Conservation (phyloP, 2,888 invertebrate genomes). For the Alcis repandata region DNA sequence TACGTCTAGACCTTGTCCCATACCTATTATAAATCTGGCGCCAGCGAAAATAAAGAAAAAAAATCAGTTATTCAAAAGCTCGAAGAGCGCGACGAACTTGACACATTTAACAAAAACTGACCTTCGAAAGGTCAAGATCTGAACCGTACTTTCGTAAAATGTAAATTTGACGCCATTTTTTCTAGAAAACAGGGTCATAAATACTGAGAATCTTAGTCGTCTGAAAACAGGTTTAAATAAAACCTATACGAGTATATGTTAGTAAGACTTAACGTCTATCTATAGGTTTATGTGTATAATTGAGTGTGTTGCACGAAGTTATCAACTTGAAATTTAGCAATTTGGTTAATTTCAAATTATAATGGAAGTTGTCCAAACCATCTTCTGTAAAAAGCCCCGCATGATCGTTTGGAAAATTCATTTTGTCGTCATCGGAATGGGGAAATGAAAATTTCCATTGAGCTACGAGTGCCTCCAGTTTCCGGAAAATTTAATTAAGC, state of each 20-base stretch:
- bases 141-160: neutral
- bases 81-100: constrained; percentile 1
- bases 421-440: neutral
- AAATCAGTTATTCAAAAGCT: constrained; percentile 6
- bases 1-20: neutral
- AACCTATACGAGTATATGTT: too few relatives aligned
- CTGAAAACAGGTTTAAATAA: too few relatives aligned
- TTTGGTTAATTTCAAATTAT: too few relatives aligned
- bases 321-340: too few relatives aligned
- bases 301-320: too few relatives aligned
- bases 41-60: neutral
- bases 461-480: constrained; percentile 6
- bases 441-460: constrained; percentile 7
- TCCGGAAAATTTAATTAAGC: constrained; percentile 25
- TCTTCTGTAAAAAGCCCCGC: neutral
- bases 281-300: too few relatives aligned
- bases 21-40: neutral
- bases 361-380: neutral
- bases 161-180: neutral
- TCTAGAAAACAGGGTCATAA: too few relatives aligned
- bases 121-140: neutral
- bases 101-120: constrained; percentile 3
- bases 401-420: neutral
- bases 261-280: too few relatives aligned
- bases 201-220: too few relatives aligned